phyloP scores from a whole-genome alignment of 2,888 invertebrate species.

The Thereva unica region DNA sequence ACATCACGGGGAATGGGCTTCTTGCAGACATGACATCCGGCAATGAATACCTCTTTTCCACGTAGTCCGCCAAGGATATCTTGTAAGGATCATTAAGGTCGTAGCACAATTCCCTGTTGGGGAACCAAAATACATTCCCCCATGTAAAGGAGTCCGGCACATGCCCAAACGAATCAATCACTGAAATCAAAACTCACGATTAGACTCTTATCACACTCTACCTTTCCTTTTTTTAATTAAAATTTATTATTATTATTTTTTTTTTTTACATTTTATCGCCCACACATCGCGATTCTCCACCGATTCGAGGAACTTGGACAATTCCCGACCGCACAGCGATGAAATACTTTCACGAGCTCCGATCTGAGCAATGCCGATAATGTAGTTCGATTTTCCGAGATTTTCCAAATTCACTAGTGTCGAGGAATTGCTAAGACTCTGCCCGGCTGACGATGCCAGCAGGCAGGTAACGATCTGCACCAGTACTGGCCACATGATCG shows the following conservation, averaged over 20 bases:
- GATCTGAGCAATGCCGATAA: too few species aligned
- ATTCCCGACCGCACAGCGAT: conserved; percentile 47
- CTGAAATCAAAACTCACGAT: conserved; percentile 40
- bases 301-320: conserved; percentile 46
- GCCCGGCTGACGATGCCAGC: too few species aligned
- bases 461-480: too few species aligned
- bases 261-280: conserved; percentile 48
- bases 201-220: too few species aligned
- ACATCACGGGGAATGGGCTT: conserved; percentile 47
- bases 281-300: conserved; percentile 45
- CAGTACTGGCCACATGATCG: too few species aligned
- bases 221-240: not conserved
- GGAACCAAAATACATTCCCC: conserved; percentile 52
- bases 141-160: conserved; percentile 47
- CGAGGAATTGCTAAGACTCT: too few species aligned
- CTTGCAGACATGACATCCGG: conserved; percentile 31
- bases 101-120: conserved; percentile 47
- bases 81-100: conserved; percentile 48
- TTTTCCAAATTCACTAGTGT: too few species aligned
- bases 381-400: too few species aligned
- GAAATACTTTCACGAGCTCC: too few species aligned
- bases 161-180: conserved; percentile 49
- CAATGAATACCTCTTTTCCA: too few species aligned
- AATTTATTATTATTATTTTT: not conserved
- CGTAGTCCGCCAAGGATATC: conserved; percentile 43